Evolutionary conservation across 2,113 vertebrate species (phyloP), one percentile per base, ranked within the genome.

Genomic region (Colius striatus): DNA sequence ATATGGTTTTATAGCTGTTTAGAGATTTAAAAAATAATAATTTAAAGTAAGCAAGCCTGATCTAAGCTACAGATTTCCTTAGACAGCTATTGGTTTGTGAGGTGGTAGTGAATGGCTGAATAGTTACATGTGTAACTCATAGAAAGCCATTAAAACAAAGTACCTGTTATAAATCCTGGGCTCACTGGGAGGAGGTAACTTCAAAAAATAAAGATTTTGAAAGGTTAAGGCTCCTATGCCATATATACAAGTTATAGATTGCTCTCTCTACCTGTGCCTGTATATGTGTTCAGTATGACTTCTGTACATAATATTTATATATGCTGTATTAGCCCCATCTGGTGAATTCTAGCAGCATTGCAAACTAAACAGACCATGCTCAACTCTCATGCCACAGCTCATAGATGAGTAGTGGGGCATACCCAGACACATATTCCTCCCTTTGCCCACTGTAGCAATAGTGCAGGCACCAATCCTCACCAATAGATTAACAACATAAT

Each of bases 291-390:
- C 77, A 43, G 27, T 29, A 22, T 43, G 36, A 61, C 45, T 81
- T 68, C 76, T 41, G 10, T 13, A 67, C n/a, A 84, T 45, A 67
- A 36, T 84, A 83, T 84, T 88, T 87, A 61, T 97, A 91, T 84
- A 89, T 94, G 92, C 85, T 92, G 30, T 96, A 83, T 96, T 96
- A 95, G 96, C 96, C 80, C 96, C 97, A 97, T 96, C 96, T 97
- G 92, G 94, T 95, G 96, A 95, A 85, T 93, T 75, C 58, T 30
- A 70, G 71, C 70, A 89, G 94, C 91, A 94, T 11, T 97, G 96
- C 97, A 97, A 96, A 94, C 62, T 38, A 10, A 8, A 27, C 50
- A 84, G 70, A 60, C 54, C 65, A 12, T 10, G 34, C 53, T 80
- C 53, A 92, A 61, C 34, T 62, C 55, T 12, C 6, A 7, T 0